A percentile compares a stretch with the other conserved stretches of the same genome.
These are phyloP conservation scores for Nomia melanderi DNA, from an alignment of 1,140 invertebrate genomes.

Conservation along the genomic window DNA sequence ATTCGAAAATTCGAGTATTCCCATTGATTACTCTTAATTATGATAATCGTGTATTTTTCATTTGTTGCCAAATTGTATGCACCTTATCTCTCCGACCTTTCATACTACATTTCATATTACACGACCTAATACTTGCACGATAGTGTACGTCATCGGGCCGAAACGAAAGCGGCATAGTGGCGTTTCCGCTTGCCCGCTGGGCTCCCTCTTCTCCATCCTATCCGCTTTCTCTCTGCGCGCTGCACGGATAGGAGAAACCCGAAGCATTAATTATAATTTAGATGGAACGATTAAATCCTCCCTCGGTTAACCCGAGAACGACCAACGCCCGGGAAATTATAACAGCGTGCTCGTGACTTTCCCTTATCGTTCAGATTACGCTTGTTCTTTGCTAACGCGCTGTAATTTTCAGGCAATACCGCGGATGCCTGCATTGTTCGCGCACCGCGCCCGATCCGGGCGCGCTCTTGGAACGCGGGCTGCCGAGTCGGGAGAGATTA, in stretches of 20 bases:
- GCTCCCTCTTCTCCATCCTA: no score
- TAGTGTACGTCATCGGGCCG: background rate
- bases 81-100: no score
- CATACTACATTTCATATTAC: no score
- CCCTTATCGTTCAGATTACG: background rate
- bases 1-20: no score
- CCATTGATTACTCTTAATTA: no score
- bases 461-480: no score
- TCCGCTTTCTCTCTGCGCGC: no score
- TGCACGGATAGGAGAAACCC: background rate
- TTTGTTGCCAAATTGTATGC: no score
- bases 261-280: slow-evolving; percentile 27
- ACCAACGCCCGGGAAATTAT: background rate
- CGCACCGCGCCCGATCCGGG: no score
- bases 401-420: background rate
- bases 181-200: background rate
- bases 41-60: no score
- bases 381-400: slow-evolving; percentile 8
- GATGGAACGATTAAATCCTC: background rate
- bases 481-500: no score
- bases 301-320: background rate
- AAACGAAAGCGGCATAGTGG: background rate
- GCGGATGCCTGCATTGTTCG: background rate
- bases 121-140: no score
- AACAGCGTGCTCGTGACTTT: background rate